These are phyloP conservation scores for Oedothorax gibbosus DNA, from an alignment of 1,140 invertebrate species.

Conservation along the genomic window DNA sequence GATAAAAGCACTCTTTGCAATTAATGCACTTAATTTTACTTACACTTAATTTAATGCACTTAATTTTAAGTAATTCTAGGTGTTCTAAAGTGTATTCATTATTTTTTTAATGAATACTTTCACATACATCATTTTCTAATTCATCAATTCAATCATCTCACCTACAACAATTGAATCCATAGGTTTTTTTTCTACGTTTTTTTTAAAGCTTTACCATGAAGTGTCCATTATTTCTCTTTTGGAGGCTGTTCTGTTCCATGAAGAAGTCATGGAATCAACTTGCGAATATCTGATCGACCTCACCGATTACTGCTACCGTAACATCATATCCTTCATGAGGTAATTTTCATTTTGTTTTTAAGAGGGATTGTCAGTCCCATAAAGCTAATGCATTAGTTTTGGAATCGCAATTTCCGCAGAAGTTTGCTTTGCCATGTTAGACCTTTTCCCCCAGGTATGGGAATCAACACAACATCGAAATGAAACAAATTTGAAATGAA, in stretches of 20 bases:
- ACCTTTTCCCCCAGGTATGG: too few relatives aligned
- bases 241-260: conserved; percentile 49
- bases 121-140: not conserved
- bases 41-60: too few relatives aligned
- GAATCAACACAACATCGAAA: too few relatives aligned
- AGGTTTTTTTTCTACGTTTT: not conserved
- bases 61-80: too few relatives aligned
- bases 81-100: too few relatives aligned
- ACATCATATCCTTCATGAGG: conserved; percentile 19
- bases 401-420: too few relatives aligned
- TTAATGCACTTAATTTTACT: too few relatives aligned
- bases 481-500: too few relatives aligned
- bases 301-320: conserved; percentile 47
- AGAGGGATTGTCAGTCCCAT: too few relatives aligned
- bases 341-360: not conserved
- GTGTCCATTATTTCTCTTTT: conserved; percentile 20
- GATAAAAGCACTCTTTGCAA: too few relatives aligned
- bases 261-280: conserved; percentile 32
- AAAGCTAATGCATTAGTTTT: too few relatives aligned
- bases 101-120: not conserved
- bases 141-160: not conserved
- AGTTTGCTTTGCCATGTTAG: too few relatives aligned
- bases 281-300: conserved; percentile 41
- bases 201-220: conserved; percentile 48
- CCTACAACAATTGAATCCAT: not conserved